A percentile compares a stretch with the other conserved stretches of the same genome.
Conservation (phyloP, 2,888 invertebrate genomes). For the Macrosoma leucophasiata region DNA sequence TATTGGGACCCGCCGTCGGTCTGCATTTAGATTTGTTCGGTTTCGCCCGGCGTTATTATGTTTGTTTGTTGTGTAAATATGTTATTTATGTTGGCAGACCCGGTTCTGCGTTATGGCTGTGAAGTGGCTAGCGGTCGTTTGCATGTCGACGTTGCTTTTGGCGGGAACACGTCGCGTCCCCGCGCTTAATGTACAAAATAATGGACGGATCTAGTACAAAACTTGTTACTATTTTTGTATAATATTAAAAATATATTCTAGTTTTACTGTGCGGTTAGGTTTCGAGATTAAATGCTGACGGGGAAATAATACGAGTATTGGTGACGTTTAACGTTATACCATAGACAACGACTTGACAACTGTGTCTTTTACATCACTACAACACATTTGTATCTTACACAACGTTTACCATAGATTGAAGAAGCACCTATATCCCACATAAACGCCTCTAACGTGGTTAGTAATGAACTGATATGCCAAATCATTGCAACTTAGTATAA, state of each 20-base stretch:
- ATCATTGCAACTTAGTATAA: no score
- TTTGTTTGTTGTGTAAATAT: constrained; percentile 17
- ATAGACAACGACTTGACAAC: no score
- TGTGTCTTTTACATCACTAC: no score
- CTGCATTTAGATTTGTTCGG: constrained; percentile 41
- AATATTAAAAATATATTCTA: constrained; percentile 62
- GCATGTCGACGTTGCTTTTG: constrained; percentile 19
- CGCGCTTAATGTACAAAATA: constrained; percentile 66
- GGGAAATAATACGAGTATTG: constrained; percentile 26
- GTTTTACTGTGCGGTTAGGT: constrained; percentile 48
- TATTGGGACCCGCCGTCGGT: no score
- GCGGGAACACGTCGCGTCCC: constrained; percentile 37
- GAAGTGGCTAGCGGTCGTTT: constrained; percentile 28
- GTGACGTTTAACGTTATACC: background rate
- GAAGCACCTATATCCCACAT: no score
- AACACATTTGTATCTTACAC: no score
- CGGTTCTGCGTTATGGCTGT: constrained; percentile 41
- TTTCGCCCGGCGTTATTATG: constrained; percentile 2
- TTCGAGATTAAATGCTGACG: constrained; percentile 38
- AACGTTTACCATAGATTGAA: no score
- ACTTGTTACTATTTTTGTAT: constrained; percentile 75
- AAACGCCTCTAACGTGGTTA: no score
- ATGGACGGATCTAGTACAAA: constrained; percentile 70
- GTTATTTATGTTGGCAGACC: constrained; percentile 25
- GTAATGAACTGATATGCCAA: no score